phyloP scores from a whole-genome alignment of 2,113 vertebrate genomes.

The Oreotrochilus melanogaster region DNA sequence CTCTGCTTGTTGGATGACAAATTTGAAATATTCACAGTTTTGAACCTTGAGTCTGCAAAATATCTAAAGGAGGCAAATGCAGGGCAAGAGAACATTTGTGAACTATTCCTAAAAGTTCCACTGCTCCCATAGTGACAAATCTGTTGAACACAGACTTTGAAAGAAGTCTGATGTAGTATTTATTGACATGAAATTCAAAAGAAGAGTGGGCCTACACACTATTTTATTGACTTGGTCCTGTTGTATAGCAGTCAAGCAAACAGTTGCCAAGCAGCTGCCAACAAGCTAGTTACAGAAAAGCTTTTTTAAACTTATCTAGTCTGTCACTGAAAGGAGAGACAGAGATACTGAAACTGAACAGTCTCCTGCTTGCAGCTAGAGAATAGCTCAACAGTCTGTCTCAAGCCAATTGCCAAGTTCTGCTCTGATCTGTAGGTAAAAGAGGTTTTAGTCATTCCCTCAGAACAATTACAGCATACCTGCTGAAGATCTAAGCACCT shows the following conservation, averaged over 20 bases:
- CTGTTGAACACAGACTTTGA: background rate
- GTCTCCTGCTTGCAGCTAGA: background rate
- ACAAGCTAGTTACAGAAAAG: background rate
- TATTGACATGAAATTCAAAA: background rate
- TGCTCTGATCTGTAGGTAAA: background rate
- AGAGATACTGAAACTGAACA: background rate
- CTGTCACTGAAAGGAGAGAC: background rate
- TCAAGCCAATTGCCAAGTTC: background rate
- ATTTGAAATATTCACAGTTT: background rate
- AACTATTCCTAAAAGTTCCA: too few relatives aligned
- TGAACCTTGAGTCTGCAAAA: background rate
- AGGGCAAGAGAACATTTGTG: background rate
- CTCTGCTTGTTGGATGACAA: background rate
- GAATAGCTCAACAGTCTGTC: background rate
- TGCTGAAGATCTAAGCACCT: background rate
- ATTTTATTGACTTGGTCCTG: background rate
- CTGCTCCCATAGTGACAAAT: background rate
- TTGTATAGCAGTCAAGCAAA: background rate
- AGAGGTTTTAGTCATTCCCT: background rate
- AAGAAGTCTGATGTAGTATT: background rate
- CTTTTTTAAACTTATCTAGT: background rate
- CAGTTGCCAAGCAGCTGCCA: background rate
- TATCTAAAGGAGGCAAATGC: background rate
- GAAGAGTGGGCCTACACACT: background rate
- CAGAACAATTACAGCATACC: background rate